These are phyloP conservation scores for Eilema caniola DNA, from an alignment of 2,888 invertebrate genomes.

Conservation along the genomic window DNA sequence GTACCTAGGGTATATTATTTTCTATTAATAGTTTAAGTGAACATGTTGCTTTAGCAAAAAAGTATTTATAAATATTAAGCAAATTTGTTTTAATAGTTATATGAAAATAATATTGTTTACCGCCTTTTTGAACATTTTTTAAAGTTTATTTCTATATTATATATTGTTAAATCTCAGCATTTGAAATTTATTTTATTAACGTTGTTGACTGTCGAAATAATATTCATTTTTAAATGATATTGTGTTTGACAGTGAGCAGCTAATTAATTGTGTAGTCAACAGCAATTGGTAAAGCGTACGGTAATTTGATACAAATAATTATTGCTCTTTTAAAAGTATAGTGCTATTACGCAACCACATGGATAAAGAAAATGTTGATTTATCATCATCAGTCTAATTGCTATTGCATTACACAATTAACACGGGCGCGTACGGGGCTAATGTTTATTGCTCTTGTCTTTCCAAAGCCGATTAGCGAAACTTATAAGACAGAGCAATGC, in stretches of 20 bases:
- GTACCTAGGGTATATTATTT: constrained; percentile 14
- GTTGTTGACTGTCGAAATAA: constrained; percentile 44
- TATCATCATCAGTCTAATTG: constrained; percentile 31
- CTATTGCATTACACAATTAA: constrained; percentile 40
- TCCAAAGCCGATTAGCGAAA: constrained; percentile 6
- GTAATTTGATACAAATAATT: constrained; percentile 1
- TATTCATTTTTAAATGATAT: constrained; percentile 18
- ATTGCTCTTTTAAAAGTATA: background rate
- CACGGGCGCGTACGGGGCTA: constrained; percentile 36
- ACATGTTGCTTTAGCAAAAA: constrained; percentile 32
- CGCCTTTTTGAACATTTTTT: constrained; percentile 23
- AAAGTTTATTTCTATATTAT: constrained; percentile 21
- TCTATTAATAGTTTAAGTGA: constrained; percentile 21
- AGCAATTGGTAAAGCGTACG: constrained; percentile 24
- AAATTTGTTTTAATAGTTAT: constrained; percentile 28
- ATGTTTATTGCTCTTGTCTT: constrained; percentile 23
- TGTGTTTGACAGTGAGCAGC: constrained; percentile 42
- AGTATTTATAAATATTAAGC: constrained; percentile 29
- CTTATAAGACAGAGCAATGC: constrained; percentile 24
- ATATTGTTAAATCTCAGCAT: constrained; percentile 28
- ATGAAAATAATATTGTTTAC: constrained; percentile 23
- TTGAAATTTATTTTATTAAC: constrained; percentile 17
- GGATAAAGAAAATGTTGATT: constrained; percentile 1
- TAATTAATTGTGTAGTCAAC: constrained; percentile 39
- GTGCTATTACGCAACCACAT: background rate